phyloP scores from a whole-genome alignment of 2,797 vertebrate genomes.

The Ptychobarbus kaznakovi region DNA sequence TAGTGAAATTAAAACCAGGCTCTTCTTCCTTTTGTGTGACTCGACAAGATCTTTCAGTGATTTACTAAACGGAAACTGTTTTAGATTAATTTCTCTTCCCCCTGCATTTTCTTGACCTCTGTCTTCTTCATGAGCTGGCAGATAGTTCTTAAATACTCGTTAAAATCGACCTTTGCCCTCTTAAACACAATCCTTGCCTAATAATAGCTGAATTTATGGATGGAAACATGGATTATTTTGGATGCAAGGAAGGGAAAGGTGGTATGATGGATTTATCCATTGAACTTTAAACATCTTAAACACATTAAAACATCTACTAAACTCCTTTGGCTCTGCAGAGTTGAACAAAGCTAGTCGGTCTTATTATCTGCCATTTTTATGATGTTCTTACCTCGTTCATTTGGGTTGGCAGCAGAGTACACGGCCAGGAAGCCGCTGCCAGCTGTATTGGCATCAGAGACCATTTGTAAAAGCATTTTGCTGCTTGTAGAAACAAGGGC shows the following conservation, averaged over 20 bases:
- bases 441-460: constrained; percentile 95
- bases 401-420: constrained; percentile 90
- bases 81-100: constrained; percentile 2
- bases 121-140: constrained; percentile 23
- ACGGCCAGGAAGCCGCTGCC: constrained; percentile 94
- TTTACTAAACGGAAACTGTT: constrained; percentile 25
- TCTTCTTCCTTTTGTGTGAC: constrained; percentile 30
- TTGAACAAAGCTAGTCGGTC: not conserved
- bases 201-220: constrained; percentile 33
- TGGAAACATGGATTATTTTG: constrained; percentile 28
- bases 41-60: not conserved
- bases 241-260: not conserved
- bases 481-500: constrained; percentile 92
- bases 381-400: constrained; percentile 89
- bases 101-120: constrained; percentile 3
- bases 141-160: constrained; percentile 48
- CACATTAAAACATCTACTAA: not conserved
- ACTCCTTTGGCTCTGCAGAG: not conserved
- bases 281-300: not conserved
- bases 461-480: constrained; percentile 98
- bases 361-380: constrained; percentile 12
- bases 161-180: constrained; percentile 39
- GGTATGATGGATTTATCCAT: not conserved
- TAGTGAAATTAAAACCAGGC: not conserved
- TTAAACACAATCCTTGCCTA: constrained; percentile 26